Evolutionary conservation across 2,113 vertebrate species (phyloP).

Genomic region (Geococcyx californianus): DNA sequence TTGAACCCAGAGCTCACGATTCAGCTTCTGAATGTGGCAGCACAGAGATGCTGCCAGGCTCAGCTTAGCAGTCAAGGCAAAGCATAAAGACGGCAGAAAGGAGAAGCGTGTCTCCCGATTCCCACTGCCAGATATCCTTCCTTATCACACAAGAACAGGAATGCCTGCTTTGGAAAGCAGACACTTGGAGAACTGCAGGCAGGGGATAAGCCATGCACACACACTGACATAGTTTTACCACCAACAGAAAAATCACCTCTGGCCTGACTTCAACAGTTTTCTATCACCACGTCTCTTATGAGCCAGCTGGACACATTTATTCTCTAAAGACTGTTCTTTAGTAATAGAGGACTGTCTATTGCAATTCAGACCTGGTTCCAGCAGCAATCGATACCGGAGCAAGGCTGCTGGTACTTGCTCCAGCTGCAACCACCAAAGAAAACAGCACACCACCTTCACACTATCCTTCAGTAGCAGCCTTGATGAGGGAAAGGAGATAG

Average conservation of each 20-base stretch:
- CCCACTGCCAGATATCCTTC: not conserved
- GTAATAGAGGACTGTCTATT: not conserved
- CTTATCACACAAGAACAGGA: not conserved
- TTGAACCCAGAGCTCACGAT: not conserved
- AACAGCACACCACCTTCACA: not conserved
- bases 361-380: not conserved
- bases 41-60: too few species aligned
- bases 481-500: not conserved
- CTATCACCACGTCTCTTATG: not conserved
- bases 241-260: not conserved
- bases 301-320: not conserved
- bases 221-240: not conserved
- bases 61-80: not conserved
- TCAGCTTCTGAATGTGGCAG: not conserved
- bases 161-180: not conserved
- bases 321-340: not conserved
- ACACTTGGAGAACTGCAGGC: not conserved
- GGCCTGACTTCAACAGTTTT: not conserved
- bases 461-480: not conserved
- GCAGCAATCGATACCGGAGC: not conserved
- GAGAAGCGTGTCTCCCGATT: not conserved
- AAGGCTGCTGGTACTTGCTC: not conserved
- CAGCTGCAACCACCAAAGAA: not conserved
- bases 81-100: not conserved
- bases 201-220: accelerated